phyloP scores from a whole-genome alignment of 2,797 vertebrate genomes.

The Protonibea diacanthus region DNA sequence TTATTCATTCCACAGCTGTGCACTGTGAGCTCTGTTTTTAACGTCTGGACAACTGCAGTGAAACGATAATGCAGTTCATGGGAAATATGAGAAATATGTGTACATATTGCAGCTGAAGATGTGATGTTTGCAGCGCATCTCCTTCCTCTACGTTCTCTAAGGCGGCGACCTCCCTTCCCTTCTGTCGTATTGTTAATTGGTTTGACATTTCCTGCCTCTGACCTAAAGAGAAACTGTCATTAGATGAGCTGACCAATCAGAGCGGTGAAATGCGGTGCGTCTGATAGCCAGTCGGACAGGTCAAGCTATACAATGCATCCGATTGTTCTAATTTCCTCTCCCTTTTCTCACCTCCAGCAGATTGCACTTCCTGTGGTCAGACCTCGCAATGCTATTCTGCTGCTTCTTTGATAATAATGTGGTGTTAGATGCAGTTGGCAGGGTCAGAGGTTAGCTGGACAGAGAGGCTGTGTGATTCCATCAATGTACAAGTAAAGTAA shows the following conservation, averaged over 20 bases:
- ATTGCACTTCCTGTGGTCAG: constrained; percentile 2
- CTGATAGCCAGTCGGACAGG: constrained; percentile 53
- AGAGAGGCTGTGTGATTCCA: constrained; percentile 6
- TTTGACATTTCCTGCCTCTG: constrained; percentile 65
- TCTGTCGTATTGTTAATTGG: constrained; percentile 62
- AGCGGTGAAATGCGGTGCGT: constrained; percentile 7
- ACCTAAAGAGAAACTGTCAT: constrained; percentile 52
- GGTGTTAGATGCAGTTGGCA: constrained; percentile 7
- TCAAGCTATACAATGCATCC: constrained; percentile 29
- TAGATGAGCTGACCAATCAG: constrained; percentile 39
- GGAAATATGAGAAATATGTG: constrained; percentile 12
- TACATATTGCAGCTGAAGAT: background rate
- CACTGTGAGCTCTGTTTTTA: constrained; percentile 37
- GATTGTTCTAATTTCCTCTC: constrained; percentile 44
- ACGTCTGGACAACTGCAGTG: constrained; percentile 29
- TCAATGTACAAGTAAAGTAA: constrained; percentile 8
- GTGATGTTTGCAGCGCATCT: background rate
- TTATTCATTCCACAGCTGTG: constrained; percentile 44
- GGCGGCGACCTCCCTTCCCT: constrained; percentile 13
- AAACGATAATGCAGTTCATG: constrained; percentile 10
- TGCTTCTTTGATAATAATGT: constrained; percentile 16
- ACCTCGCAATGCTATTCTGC: background rate
- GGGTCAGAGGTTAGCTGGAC: constrained; percentile 24
- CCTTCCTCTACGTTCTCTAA: constrained; percentile 8
- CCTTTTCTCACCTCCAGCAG: background rate